Conservation (phyloP, 37 sponge, comb jelly and placozoan species). For the Cliona cf. orientalis region DNA sequence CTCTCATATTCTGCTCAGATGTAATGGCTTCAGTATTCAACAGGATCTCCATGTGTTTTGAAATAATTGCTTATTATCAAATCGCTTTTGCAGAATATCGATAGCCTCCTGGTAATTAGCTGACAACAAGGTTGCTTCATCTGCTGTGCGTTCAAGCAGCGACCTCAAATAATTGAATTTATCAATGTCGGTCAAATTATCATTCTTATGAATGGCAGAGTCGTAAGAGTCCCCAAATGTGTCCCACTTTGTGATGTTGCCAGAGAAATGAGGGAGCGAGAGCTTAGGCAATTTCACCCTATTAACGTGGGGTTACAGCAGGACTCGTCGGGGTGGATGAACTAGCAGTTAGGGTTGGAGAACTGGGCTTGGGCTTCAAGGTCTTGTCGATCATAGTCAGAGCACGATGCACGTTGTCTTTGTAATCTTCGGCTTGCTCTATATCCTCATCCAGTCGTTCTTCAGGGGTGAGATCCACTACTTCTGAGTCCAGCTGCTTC, state of each 20-base stretch:
- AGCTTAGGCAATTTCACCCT: constrained; percentile 24
- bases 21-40: neutral
- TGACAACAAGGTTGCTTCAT: neutral
- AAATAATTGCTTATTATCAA: constrained; percentile 11
- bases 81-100: neutral
- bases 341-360: neutral
- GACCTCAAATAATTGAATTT: constrained; percentile 17
- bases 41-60: constrained; percentile 6
- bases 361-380: neutral
- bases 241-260: constrained; percentile 7
- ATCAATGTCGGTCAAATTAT: neutral
- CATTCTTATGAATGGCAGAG: constrained; percentile 1
- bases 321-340: neutral
- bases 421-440: constrained; percentile 23
- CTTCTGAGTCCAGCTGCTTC: constrained; percentile 27
- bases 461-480: constrained; percentile 14
- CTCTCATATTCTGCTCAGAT: neutral
- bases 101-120: neutral
- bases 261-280: neutral
- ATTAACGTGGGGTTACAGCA: neutral
- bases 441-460: constrained; percentile 2
- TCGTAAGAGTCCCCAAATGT: constrained; percentile 26
- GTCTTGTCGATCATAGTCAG: neutral
- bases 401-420: neutral
- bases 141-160: constrained; percentile 17